These are phyloP conservation scores for Oriolus oriolus DNA, from an alignment of 2,113 vertebrate genomes.

Conservation along the genomic window DNA sequence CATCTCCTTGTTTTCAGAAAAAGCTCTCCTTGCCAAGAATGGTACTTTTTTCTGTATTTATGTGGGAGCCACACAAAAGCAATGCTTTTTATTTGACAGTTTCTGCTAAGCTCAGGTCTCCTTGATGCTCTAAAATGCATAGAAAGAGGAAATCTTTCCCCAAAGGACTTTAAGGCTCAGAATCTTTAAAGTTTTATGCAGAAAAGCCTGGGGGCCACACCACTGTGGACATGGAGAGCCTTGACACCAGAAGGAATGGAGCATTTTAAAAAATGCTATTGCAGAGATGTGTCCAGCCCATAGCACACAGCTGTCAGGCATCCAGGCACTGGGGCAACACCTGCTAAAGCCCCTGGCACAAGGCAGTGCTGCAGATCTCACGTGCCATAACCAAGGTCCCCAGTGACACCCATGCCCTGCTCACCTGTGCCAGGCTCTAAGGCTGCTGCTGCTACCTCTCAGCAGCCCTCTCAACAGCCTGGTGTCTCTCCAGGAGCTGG, in stretches of 20 bases:
- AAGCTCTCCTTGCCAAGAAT: not conserved
- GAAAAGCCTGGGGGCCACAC: not conserved
- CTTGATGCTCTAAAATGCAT: not conserved
- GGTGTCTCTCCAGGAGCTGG: not conserved
- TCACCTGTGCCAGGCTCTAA: fast-evolving
- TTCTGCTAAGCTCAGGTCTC: not conserved
- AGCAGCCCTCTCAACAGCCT: not conserved
- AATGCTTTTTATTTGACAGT: not conserved
- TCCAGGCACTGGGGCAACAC: not conserved
- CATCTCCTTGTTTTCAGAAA: not conserved
- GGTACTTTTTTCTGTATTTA: not conserved
- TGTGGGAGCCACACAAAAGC: not conserved
- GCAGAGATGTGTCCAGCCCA: not conserved
- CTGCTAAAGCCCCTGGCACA: not conserved
- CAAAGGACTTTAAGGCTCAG: not conserved
- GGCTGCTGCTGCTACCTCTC: not conserved
- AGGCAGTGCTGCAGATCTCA: not conserved
- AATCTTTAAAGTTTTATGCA: not conserved
- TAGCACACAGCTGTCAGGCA: fast-evolving
- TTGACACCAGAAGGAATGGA: not conserved
- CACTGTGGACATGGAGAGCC: not conserved
- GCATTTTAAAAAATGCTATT: not conserved
- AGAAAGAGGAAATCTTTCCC: not conserved
- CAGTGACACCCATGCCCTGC: fast-evolving
- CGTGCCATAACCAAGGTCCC: fast-evolving